Evolutionary conservation across 2,888 invertebrate species (phyloP).

Genomic region (Copidosoma aretas): DNA sequence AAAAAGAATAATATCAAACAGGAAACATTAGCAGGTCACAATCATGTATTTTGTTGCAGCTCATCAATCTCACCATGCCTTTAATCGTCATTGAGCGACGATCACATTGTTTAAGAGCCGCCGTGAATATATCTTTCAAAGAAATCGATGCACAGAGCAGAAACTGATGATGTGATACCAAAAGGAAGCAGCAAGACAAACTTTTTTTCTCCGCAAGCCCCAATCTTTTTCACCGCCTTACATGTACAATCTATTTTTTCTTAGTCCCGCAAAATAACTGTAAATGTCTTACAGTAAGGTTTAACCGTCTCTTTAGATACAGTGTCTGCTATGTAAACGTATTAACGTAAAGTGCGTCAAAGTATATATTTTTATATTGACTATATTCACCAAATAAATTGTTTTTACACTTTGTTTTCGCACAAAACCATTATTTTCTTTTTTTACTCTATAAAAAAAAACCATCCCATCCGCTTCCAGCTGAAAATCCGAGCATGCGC

Average conservation of each 20-base stretch:
- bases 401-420: slow-evolving; percentile 5
- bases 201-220: slow-evolving; percentile 9
- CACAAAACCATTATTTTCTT: slow-evolving; percentile 5
- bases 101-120: neutral
- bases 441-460: no score
- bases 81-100: slow-evolving; percentile 50
- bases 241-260: neutral
- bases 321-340: slow-evolving; percentile 10
- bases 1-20: neutral
- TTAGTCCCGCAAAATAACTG: no score
- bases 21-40: neutral
- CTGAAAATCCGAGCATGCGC: neutral
- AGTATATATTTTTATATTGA: slow-evolving; percentile 52
- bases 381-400: slow-evolving; percentile 17
- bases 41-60: slow-evolving; percentile 49
- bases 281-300: no score
- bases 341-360: slow-evolving; percentile 25
- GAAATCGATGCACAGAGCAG: slow-evolving; percentile 19
- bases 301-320: slow-evolving; percentile 8
- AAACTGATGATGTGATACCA: slow-evolving; percentile 18
- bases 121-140: neutral
- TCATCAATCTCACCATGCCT: slow-evolving; percentile 61
- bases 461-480: neutral
- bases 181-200: neutral
- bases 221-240: neutral